Conservation (phyloP, 2,888 invertebrate species). For the Erpobdella octoculata region DNA sequence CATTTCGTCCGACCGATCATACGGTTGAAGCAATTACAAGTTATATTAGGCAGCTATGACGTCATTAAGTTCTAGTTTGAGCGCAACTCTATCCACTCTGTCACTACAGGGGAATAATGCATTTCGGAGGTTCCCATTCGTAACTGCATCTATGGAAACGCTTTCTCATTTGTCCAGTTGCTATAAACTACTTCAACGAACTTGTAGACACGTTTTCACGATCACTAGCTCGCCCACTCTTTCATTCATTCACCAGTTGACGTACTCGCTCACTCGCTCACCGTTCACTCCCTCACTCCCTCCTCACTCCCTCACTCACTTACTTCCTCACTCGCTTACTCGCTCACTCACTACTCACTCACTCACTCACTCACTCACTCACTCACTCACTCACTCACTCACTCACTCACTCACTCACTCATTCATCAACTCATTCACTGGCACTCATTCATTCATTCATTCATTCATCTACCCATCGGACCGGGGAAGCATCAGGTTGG, state of each 20-base stretch:
- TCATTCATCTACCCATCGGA: not conserved
- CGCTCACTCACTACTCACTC: not conserved
- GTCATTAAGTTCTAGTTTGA: constrained; percentile 7
- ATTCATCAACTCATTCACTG: not conserved
- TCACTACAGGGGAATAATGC: too few relatives aligned
- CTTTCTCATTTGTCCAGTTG: too few relatives aligned
- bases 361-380: not conserved
- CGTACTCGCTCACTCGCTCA: too few relatives aligned
- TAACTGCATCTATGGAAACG: too few relatives aligned
- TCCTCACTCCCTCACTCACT: too few relatives aligned
- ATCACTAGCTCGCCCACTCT: not conserved
- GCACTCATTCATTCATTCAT: not conserved
- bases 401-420: not conserved
- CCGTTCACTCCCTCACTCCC: not conserved
- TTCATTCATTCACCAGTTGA: not conserved
- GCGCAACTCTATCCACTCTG: not conserved
- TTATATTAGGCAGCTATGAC: constrained; percentile 10
- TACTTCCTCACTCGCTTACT: not conserved
- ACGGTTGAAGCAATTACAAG: constrained; percentile 5
- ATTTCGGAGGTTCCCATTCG: not conserved
- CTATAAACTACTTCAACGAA: too few relatives aligned
- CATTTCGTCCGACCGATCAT: constrained; percentile 10
- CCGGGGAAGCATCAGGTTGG: not conserved
- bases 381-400: not conserved
- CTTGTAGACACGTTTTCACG: not conserved